A percentile compares a stretch with the other conserved stretches of the same genome.
phyloP scores from a whole-genome alignment of 2,797 vertebrate species.

The Muscicapa comitata region DNA sequence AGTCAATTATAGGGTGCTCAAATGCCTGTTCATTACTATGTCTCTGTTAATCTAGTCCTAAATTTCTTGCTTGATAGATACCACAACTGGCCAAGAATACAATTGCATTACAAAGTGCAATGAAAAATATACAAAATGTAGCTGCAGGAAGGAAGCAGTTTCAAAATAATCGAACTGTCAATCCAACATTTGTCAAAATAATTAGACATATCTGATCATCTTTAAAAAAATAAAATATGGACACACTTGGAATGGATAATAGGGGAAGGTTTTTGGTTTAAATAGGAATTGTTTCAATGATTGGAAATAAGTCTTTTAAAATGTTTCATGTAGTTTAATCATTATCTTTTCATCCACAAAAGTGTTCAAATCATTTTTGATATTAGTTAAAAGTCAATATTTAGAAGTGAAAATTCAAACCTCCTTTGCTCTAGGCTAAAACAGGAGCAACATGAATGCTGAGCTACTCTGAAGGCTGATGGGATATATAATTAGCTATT shows the following conservation, averaged over 20 bases:
- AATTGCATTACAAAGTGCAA: slow-evolving; percentile 44
- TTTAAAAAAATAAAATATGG: neutral
- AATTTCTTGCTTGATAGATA: slow-evolving; percentile 72
- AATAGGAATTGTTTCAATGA: slow-evolving; percentile 24
- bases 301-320: slow-evolving; percentile 46
- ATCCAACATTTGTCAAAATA: slow-evolving; percentile 39
- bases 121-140: slow-evolving; percentile 33
- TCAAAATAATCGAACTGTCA: slow-evolving; percentile 44
- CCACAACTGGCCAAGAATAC: slow-evolving; percentile 50
- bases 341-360: slow-evolving; percentile 72
- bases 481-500: slow-evolving; percentile 85
- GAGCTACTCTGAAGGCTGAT: slow-evolving; percentile 80
- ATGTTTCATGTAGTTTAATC: slow-evolving; percentile 61
- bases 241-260: neutral
- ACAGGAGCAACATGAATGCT: slow-evolving; percentile 76
- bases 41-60: slow-evolving; percentile 73
- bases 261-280: neutral
- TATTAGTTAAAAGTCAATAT: slow-evolving; percentile 80
- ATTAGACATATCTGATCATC: neutral
- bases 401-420: slow-evolving; percentile 75
- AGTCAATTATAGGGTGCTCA: slow-evolving; percentile 66
- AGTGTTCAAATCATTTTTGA: slow-evolving; percentile 71
- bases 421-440: slow-evolving; percentile 75
- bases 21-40: slow-evolving; percentile 69
- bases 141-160: neutral